Percentiles rank a stretch among this genome's conserved stretches.
These are phyloP conservation scores for Myathropa florea DNA, from an alignment of 2,888 invertebrate genomes.

Conservation along the genomic window DNA sequence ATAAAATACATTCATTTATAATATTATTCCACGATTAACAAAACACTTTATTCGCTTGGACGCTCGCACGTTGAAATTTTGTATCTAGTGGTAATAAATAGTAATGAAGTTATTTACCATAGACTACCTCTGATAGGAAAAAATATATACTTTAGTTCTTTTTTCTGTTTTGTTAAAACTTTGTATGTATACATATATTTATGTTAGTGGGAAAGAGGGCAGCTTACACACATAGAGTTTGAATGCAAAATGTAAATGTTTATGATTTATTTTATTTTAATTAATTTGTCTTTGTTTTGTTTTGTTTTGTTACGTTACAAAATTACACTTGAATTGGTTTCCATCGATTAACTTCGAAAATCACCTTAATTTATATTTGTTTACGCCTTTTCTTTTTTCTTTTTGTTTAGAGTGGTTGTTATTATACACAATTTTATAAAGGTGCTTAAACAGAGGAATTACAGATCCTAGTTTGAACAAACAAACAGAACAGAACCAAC, in stretches of 20 bases:
- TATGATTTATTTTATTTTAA: slow-evolving; percentile 52
- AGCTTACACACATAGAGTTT: slow-evolving; percentile 67
- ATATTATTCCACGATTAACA: slow-evolving; percentile 53
- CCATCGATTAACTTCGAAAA: background rate
- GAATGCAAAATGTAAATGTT: slow-evolving; percentile 58
- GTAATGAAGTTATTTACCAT: slow-evolving; percentile 50
- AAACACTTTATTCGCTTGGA: slow-evolving; percentile 65
- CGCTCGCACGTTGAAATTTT: slow-evolving; percentile 63
- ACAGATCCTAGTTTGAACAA: too few relatives aligned
- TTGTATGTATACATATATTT: slow-evolving; percentile 18
- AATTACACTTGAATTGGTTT: slow-evolving; percentile 33
- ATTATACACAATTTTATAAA: background rate
- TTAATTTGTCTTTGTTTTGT: slow-evolving; percentile 14
- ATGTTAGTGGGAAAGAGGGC: slow-evolving; percentile 47
- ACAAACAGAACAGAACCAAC: too few relatives aligned
- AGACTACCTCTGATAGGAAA: slow-evolving; percentile 63
- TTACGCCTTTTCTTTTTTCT: background rate
- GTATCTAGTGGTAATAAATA: slow-evolving; percentile 46
- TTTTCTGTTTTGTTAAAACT: slow-evolving; percentile 18
- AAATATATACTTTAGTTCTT: slow-evolving; percentile 53
- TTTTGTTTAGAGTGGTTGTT: background rate
- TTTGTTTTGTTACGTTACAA: slow-evolving; percentile 19
- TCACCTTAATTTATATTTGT: background rate
- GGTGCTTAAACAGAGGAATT: too few relatives aligned
- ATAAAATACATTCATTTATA: slow-evolving; percentile 64